Evolutionary conservation across 2,113 vertebrate genomes (phyloP).

Genomic region (Sigmodon hispidus): DNA sequence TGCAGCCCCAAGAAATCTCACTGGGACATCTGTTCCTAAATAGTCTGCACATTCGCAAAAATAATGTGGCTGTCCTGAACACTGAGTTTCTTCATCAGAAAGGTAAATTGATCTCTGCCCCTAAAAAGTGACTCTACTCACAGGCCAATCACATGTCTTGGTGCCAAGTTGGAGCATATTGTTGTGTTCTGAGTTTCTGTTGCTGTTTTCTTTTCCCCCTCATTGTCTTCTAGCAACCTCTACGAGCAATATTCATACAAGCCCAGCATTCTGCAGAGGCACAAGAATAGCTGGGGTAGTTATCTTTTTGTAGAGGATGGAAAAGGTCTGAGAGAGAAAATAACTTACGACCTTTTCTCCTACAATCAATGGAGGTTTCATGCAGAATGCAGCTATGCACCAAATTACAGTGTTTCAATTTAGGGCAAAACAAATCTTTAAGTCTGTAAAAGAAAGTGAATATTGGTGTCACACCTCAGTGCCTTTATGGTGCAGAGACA

Average conservation of each 20-base stretch:
- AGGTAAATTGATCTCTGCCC: neutral
- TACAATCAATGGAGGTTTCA: neutral
- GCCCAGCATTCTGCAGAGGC: neutral
- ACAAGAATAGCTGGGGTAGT: neutral
- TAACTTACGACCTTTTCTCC: neutral
- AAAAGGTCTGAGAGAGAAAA: neutral
- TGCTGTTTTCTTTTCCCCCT: neutral
- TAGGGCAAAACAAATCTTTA: neutral
- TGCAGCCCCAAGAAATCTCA: conserved; percentile 19
- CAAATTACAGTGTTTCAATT: conserved; percentile 21
- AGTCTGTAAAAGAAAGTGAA: conserved; percentile 27
- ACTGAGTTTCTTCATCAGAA: conserved; percentile 20
- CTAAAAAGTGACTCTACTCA: neutral
- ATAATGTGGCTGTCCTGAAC: neutral
- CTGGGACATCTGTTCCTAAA: conserved; percentile 31
- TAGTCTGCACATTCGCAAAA: neutral
- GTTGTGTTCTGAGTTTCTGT: neutral
- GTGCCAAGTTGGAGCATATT: neutral
- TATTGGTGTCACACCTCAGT: neutral
- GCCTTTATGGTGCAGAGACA: neutral
- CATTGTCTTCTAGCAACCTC: neutral
- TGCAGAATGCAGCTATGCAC: neutral
- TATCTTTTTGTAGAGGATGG: neutral
- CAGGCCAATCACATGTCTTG: neutral
- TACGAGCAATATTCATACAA: conserved; percentile 19